Conservation (phyloP, 2,113 vertebrate species). For the Okapia johnstoni region DNA sequence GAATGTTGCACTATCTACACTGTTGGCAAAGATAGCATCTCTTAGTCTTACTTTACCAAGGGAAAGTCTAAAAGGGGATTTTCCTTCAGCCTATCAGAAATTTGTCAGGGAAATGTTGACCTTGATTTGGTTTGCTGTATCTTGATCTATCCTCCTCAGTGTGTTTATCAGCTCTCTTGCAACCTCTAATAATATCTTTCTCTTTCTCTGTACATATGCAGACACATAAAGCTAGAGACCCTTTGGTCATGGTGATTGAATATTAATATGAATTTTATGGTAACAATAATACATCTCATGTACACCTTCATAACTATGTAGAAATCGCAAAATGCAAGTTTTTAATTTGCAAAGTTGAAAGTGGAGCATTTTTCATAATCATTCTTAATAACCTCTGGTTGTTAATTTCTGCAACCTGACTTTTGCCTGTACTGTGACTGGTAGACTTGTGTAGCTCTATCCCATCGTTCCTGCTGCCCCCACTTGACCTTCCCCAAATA, state of each 20-base stretch:
- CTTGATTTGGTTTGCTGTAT: background rate
- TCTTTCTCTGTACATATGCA: background rate
- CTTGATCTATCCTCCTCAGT: background rate
- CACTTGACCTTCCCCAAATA: background rate
- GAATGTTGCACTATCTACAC: rapidly evolving
- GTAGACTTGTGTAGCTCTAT: background rate
- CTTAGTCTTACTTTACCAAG: background rate
- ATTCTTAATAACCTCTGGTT: background rate
- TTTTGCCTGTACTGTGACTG: rapidly evolving
- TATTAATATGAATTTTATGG: background rate
- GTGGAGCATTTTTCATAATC: background rate
- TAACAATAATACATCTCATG: background rate
- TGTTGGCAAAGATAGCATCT: background rate
- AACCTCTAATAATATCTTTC: background rate
- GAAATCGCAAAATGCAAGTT: background rate
- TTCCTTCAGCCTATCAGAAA: background rate
- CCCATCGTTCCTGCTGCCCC: background rate
- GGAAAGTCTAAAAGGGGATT: background rate
- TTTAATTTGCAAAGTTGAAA: background rate
- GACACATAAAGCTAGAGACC: background rate
- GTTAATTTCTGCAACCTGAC: background rate
- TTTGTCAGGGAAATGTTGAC: background rate
- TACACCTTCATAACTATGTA: background rate
- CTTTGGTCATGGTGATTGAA: background rate
- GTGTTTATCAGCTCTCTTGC: background rate